Base-by-base conservation (phyloP, 2,888 invertebrate species). In the Neoitamus cyanurus region DNA sequence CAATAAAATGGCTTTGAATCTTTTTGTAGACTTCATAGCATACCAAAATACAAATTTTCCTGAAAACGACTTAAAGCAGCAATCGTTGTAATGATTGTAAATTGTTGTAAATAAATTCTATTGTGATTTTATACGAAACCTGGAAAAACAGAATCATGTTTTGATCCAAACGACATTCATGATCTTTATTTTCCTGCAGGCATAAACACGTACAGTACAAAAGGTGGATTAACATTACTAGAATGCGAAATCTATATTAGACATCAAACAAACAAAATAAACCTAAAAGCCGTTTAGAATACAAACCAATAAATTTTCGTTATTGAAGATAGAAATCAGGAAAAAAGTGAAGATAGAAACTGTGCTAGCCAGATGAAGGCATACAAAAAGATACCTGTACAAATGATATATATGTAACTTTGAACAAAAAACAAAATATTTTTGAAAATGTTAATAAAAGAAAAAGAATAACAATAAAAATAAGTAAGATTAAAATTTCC, bases 281-380 rank as follows among this genome's bases (percentile, higher is more conserved):
- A 25, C 2, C 25, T 34, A 5, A 7, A 25, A 58, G n/a, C 58
- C 20, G 15, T 58, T 58, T 58, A 58, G 25, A 73, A 73, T 73
- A 73, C 73, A 73, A 73, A 73, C 73, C 73, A 73, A 73, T 36
- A n/a, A 37, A 15, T 34, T 37, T 34, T 36, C 34, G 37, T 36
- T 36, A 73, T 73, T 31, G 73, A 73, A 73, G 73, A 73, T 34
- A 34, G 73, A 73, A 20, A 73, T 73, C 73, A 73, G 73, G 73
- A 73, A 36, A 37, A 36, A 73, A 36, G 34, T 73, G 37, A 73
- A 37, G 73, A 73, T 20, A 37, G 37, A 25, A 34, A 15, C 31
- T 15, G 73, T 37, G 34, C 34, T 34, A 25, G 73, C 36, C 73
- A 73, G 73, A 20, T 37, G 73, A 36, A 73, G 37, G 31, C 37